phyloP scores from a whole-genome alignment of 2,113 vertebrate species.

The Hyla sarda region DNA sequence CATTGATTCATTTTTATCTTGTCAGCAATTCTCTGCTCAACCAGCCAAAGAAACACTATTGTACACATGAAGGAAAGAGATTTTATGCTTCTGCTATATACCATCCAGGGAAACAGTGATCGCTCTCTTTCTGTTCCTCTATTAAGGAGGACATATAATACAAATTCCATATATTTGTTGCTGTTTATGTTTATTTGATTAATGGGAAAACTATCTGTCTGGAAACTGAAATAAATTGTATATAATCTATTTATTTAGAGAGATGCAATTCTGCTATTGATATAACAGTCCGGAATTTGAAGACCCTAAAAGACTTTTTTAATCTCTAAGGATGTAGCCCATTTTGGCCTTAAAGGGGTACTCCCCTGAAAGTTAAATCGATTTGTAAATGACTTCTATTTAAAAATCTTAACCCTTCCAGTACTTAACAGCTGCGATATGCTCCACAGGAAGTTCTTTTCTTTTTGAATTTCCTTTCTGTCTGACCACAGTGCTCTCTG shows the following conservation, averaged over 20 bases:
- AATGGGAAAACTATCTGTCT: not conserved
- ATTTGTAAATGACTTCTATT: too few species aligned
- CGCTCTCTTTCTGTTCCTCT: slow-evolving; percentile 1
- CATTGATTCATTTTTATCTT: slow-evolving; percentile 48
- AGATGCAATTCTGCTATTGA: too few species aligned
- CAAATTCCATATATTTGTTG: not conserved
- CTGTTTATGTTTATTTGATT: not conserved
- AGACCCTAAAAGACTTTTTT: not conserved
- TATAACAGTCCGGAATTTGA: too few species aligned
- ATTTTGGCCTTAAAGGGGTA: too few species aligned
- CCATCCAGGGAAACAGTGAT: not conserved
- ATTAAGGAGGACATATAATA: slow-evolving; percentile 4
- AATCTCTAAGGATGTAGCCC: too few species aligned
- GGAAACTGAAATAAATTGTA: not conserved
- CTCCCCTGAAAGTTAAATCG: too few species aligned
- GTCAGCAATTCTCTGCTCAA: slow-evolving; percentile 55
- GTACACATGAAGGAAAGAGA: slow-evolving; percentile 45
- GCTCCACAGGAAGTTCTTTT: too few species aligned
- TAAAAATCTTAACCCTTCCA: too few species aligned
- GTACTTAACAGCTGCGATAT: too few species aligned
- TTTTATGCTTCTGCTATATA: slow-evolving; percentile 37
- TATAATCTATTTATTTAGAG: not conserved
- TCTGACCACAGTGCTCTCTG: too few species aligned
- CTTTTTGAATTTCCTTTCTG: too few species aligned
- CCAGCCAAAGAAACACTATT: slow-evolving; percentile 41